A percentile compares a stretch with the other conserved stretches of the same genome.
phyloP scores from a whole-genome alignment of 2,888 invertebrate species.

The Trichopria drosophilae region DNA sequence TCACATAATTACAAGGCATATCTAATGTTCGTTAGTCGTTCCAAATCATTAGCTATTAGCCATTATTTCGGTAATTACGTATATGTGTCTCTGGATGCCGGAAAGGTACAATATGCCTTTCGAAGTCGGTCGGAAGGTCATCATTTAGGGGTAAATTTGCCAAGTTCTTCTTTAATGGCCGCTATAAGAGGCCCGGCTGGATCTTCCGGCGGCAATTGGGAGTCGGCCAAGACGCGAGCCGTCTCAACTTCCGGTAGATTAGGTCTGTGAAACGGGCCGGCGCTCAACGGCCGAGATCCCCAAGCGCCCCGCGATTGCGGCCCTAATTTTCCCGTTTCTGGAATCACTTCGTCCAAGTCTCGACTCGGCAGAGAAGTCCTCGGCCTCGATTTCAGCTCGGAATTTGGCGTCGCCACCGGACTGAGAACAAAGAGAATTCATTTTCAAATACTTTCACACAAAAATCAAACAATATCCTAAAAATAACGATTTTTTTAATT shows the following conservation, averaged over 20 bases:
- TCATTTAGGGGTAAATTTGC: constrained; percentile 50
- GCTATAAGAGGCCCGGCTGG: constrained; percentile 82
- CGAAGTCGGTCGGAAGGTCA: no score
- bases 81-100: no score
- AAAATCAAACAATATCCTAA: neutral
- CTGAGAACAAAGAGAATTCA: constrained; percentile 31
- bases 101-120: no score
- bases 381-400: constrained; percentile 41
- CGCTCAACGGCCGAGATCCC: constrained; percentile 66
- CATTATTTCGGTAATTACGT: no score
- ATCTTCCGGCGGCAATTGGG: constrained; percentile 66
- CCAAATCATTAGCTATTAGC: no score
- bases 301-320: constrained; percentile 50
- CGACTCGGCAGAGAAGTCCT: constrained; percentile 42
- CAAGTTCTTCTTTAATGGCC: constrained; percentile 76
- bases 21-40: no score
- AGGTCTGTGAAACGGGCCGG: constrained; percentile 66
- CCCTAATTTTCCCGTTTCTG: constrained; percentile 44
- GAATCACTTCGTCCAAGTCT: constrained; percentile 36
- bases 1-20: no score
- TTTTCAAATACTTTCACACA: neutral
- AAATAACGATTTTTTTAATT: neutral
- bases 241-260: constrained; percentile 60
- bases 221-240: constrained; percentile 63
- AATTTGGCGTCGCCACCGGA: constrained; percentile 42